Evolutionary conservation across 1,140 invertebrate genomes (phyloP), one percentile per base, ranked within the genome.

Genomic region (Goniozus legneri): DNA sequence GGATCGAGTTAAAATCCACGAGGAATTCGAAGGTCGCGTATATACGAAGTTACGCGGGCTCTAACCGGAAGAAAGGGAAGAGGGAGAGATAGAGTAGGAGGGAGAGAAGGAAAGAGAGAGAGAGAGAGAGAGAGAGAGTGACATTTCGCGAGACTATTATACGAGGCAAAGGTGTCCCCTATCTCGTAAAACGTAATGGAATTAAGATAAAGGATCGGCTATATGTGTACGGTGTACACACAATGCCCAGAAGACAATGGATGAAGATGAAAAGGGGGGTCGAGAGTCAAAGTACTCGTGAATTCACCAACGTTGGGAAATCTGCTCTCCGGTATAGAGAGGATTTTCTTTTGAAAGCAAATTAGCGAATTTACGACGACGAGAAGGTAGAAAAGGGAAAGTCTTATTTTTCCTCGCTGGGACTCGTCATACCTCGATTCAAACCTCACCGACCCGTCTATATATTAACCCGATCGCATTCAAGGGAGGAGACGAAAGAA

Each of bases 301-400:
- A 19, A 41, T 52, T 52, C 37, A 39, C 42, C 13, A 39, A 41
- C 49, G 24, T 27, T 7, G 24, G 12, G 24, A 52, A 49, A 39
- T 52, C 24, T 30, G 32, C 48, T 43, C 13, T 19, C 35, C n/a
- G n/a, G n/a, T n/a, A n/a, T n/a, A 10, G 24, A 27, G 14, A 27
- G 30, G 8, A 18, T 32, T 33, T 52, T 49, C 49, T 52, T 58
- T 58, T 46, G 18, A 47, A 58, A 52, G 53, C 33, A 52, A 58
- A 58, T 58, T 58, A 58, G 49, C 52, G 49, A 41, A 52, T 58
- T 58, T 52, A 52, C 40, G 19, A 12, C 19, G 37, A 30, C 38
- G 32, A 41, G 15, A 4, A 12, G 19, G 15, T 3, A 12, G n/a
- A n/a, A n/a, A n/a, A n/a, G n/a, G n/a, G n/a, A n/a, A 21, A 6